phyloP scores from a whole-genome alignment of 2,888 invertebrate genomes.

The Volucella bombylans region DNA sequence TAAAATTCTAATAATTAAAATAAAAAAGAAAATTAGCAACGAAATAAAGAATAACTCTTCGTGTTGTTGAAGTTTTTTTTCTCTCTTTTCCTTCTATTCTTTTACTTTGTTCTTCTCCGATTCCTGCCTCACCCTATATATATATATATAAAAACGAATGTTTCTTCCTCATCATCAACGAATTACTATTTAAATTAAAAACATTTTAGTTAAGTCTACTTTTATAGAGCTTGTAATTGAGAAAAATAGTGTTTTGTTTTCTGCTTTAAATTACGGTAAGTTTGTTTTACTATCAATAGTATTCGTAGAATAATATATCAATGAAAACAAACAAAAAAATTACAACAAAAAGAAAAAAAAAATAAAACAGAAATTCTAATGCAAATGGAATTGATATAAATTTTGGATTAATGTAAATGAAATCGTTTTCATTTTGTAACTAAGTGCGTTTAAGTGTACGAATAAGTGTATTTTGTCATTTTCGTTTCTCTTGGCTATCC shows the following conservation, averaged over 20 bases:
- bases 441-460: no score
- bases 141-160: constrained; percentile 47
- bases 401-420: constrained; percentile 45
- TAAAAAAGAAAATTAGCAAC: constrained; percentile 63
- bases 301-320: background rate
- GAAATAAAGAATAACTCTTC: constrained; percentile 50
- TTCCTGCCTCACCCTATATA: constrained; percentile 16
- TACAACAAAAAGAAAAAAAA: constrained; percentile 45
- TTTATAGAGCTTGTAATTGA: constrained; percentile 40
- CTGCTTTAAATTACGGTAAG: constrained; percentile 52
- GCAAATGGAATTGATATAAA: no score
- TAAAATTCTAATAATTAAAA: constrained; percentile 33
- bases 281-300: constrained; percentile 42
- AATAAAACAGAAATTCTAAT: background rate
- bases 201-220: constrained; percentile 44
- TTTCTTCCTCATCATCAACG: constrained; percentile 50
- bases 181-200: constrained; percentile 47
- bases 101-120: constrained; percentile 10
- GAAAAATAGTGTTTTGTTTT: constrained; percentile 15
- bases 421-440: constrained; percentile 57
- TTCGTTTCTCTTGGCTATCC: constrained; percentile 12
- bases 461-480: constrained; percentile 40
- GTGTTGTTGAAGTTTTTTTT: no score
- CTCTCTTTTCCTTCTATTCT: background rate
- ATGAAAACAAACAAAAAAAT: constrained; percentile 43